Conservation (phyloP, 2,888 invertebrate genomes). For the Drosophila suboccidentalis region DNA sequence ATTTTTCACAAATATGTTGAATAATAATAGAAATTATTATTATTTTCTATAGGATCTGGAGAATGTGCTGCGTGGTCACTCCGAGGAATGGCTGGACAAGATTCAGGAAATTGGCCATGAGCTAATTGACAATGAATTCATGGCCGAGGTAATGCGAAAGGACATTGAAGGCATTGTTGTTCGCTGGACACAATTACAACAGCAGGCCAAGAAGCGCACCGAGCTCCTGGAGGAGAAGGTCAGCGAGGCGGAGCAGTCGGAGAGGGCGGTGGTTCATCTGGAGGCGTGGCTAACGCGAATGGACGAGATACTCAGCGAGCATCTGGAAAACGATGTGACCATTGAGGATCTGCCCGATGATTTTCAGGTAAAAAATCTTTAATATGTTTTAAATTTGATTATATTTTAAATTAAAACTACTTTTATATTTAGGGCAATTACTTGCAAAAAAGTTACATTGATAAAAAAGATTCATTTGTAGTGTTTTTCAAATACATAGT, state of each 20-base stretch:
- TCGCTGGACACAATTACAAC: slow-evolving; percentile 89
- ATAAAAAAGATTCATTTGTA: too few species aligned
- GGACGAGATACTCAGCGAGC: slow-evolving; percentile 89
- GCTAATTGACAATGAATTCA: slow-evolving; percentile 91
- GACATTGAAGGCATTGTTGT: slow-evolving; percentile 89
- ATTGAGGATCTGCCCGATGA: slow-evolving; percentile 93
- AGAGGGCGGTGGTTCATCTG: slow-evolving; percentile 90
- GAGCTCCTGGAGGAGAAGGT: slow-evolving; percentile 90
- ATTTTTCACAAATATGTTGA: too few species aligned
- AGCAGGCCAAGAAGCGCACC: slow-evolving; percentile 87
- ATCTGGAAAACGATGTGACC: slow-evolving; percentile 91
- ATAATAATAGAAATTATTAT: too few species aligned
- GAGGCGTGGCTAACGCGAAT: slow-evolving; percentile 91
- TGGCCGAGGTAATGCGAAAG: slow-evolving; percentile 89
- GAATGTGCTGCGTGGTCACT: slow-evolving; percentile 90
- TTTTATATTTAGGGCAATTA: too few species aligned
- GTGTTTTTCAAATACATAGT: too few species aligned
- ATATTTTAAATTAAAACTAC: background rate
- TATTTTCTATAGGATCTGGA: slow-evolving; percentile 90
- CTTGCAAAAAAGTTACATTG: too few species aligned
- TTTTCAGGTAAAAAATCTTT: slow-evolving; percentile 87
- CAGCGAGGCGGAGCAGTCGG: slow-evolving; percentile 91
- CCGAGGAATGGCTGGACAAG: slow-evolving; percentile 90
- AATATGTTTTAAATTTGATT: background rate
- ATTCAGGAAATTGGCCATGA: slow-evolving; percentile 92